Conservation (phyloP, 2,888 invertebrate species). For the Himalopsyche tibetana region DNA sequence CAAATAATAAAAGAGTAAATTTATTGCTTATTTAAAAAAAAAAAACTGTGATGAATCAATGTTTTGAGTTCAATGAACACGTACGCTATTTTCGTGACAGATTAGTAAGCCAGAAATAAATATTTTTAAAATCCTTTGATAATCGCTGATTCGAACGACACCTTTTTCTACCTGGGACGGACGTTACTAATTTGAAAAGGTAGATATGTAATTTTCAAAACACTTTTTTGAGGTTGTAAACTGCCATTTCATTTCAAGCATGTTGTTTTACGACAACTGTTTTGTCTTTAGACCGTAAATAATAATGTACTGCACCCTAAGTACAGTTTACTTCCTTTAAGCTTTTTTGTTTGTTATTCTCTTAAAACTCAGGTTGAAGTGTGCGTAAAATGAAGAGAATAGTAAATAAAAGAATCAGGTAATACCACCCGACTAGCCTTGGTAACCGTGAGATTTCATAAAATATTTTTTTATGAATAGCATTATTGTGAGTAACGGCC, state of each 20-base stretch:
- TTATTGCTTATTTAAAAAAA: too few species aligned
- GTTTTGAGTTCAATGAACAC: too few species aligned
- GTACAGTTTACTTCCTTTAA: constrained; percentile 2
- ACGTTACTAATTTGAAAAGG: constrained; percentile 45
- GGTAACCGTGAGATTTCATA: too few species aligned
- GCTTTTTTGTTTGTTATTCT: not conserved
- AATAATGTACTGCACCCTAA: not conserved
- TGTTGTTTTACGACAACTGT: not conserved
- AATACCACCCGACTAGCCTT: not conserved
- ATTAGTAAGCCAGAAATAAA: too few species aligned
- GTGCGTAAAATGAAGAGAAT: not conserved
- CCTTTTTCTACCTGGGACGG: constrained; percentile 53
- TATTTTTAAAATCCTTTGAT: not conserved
- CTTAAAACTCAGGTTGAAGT: not conserved
- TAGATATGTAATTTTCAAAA: constrained; percentile 50
- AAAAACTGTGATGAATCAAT: too few species aligned
- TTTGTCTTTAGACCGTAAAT: constrained; percentile 11
- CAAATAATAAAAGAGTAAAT: too few species aligned
- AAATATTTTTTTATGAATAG: too few species aligned
- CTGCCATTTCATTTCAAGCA: constrained; percentile 10
- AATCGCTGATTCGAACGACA: not conserved
- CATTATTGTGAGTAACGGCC: too few species aligned
- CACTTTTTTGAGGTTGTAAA: constrained; percentile 3
- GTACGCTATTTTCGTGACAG: too few species aligned
- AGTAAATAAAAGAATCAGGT: not conserved